Base-by-base conservation (phyloP, 2,888 invertebrate species). In the Phengaris alcon region DNA sequence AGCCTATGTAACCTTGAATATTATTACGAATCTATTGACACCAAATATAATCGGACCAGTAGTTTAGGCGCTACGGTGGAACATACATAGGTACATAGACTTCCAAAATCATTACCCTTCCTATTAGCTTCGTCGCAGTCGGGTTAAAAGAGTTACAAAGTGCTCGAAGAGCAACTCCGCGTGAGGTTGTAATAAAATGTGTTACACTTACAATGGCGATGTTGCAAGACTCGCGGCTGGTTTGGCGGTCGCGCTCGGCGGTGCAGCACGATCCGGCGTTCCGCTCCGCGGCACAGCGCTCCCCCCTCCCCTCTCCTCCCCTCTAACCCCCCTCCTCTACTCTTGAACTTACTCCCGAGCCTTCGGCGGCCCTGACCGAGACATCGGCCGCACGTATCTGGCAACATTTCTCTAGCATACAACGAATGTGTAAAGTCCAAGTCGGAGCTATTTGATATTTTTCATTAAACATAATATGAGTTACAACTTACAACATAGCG, bases 221-320 rank as follows among this genome's bases (percentile, higher is more conserved):
- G 90, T 90, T 91, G 93, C 92, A 90, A 89, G 89, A 85, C 85
- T 82, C 87, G 88, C 85, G 85, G 86, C 83, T 89, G 88, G 46
- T 72, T 72, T 89, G 86, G 92, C 91, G 93, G 93, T 93, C 90
- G 93, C 89, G 93, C 93, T 93, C 84, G 89, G 86, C 93, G 92
- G 89, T 89, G 93, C 93, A 89, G 89, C 93, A 93, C 93, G 93
- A 92, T 93, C 93, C 92, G 87, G 85, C 91, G 92, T 92, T 93
- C 91, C 93, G 93, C 90, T 91, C 82, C 87, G 87, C 89, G 90
- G 88, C 83, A 86, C 85, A 87, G 85, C 85, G 85, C 80, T 79
- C 79, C 83, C 82, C 84, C 82, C 83, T 80, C 82, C 72, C 83
- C 82, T 82, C 82, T 83, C 82, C 83, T 80, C 74, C 76, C 72